Percentiles rank a stretch among this genome's conserved stretches.
phyloP scores from a whole-genome alignment of 1,140 invertebrate species.

The Oryzaephilus surinamensis region DNA sequence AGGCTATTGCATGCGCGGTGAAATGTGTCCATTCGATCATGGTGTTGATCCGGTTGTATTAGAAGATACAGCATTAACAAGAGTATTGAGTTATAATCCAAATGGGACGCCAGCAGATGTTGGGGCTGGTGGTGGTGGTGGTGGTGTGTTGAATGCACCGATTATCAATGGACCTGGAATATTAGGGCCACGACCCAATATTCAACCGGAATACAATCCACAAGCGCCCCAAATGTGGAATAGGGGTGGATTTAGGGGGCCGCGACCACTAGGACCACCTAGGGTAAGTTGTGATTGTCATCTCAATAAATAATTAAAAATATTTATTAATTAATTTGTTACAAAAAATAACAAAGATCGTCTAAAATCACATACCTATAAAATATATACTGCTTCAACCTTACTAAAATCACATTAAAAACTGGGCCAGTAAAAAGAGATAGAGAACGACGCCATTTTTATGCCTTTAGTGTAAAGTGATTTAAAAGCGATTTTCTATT shows the following conservation, averaged over 20 bases:
- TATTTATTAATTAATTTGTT: too few species aligned
- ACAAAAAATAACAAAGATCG: too few species aligned
- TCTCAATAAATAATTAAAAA: too few species aligned
- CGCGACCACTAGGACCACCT: conserved; percentile 21
- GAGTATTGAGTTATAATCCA: conserved; percentile 45
- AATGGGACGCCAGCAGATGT: conserved; percentile 33
- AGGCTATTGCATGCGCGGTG: conserved; percentile 90
- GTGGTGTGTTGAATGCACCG: conserved; percentile 28
- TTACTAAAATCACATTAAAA: too few species aligned
- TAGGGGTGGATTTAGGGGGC: conserved; percentile 33
- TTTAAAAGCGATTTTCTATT: too few species aligned
- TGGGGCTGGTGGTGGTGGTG: conserved; percentile 4
- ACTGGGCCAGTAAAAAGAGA: too few species aligned
- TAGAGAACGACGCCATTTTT: too few species aligned
- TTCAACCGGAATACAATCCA: conserved; percentile 65
- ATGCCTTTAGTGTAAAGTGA: too few species aligned
- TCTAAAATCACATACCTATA: too few species aligned
- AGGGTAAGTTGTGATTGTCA: conserved; percentile 16
- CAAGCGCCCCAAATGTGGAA: conserved; percentile 70
- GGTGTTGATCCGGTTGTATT: conserved; percentile 88
- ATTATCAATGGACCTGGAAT: conserved; percentile 15
- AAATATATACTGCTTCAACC: too few species aligned
- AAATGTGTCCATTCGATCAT: conserved; percentile 92
- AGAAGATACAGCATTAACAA: conserved; percentile 62
- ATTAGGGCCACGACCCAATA: conserved; percentile 11